Conservation (phyloP, 1,140 invertebrate species). For the Melitaea cinxia region DNA sequence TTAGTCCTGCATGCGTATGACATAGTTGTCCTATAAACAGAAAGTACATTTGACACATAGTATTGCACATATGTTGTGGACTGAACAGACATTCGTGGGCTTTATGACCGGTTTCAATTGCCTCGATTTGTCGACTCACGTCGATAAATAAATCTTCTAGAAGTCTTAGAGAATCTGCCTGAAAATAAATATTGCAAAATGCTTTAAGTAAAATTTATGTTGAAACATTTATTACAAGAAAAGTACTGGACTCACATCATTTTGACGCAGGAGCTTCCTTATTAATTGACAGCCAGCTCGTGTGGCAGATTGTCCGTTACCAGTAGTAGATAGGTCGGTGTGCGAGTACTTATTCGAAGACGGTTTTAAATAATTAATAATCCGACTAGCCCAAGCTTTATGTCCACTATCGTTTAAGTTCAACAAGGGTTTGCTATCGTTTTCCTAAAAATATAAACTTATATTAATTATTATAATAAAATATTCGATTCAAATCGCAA, state of each 20-base stretch:
- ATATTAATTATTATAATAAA: constrained; percentile 3
- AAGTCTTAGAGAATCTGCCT: constrained; percentile 83
- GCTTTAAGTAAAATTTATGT: background rate
- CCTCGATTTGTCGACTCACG: constrained; percentile 88
- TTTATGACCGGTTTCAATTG: constrained; percentile 87
- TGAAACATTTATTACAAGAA: background rate
- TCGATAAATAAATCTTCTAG: constrained; percentile 91
- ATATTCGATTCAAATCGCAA: too few relatives aligned
- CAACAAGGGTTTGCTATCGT: constrained; percentile 56
- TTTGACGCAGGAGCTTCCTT: constrained; percentile 63
- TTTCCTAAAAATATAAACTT: constrained; percentile 51
- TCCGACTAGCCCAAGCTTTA: constrained; percentile 89
- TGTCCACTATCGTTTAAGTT: constrained; percentile 85
- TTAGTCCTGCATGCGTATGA: constrained; percentile 87
- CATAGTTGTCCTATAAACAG: constrained; percentile 94
- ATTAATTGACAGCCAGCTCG: constrained; percentile 70
- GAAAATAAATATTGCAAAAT: constrained; percentile 28
- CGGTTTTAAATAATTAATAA: constrained; percentile 94
- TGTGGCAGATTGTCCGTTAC: constrained; percentile 65
- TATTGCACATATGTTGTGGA: constrained; percentile 92
- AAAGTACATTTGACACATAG: constrained; percentile 96
- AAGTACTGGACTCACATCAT: constrained; percentile 58
- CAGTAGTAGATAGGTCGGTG: constrained; percentile 78
- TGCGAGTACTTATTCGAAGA: constrained; percentile 93
- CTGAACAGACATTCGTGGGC: constrained; percentile 95